Conservation (phyloP, 2,888 invertebrate genomes). For the Brachynemurus nebulosus region DNA sequence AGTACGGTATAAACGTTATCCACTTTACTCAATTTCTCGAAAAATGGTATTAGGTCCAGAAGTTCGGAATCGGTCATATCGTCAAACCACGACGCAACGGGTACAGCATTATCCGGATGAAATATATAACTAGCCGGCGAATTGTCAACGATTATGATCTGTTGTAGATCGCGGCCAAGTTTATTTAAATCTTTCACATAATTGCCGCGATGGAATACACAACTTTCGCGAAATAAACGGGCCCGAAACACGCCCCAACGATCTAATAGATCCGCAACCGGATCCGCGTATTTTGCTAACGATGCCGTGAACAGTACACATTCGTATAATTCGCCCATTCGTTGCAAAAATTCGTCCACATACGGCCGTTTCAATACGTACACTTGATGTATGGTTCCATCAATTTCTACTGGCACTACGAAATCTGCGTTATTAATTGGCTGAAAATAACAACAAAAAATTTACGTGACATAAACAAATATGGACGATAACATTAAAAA, state of each 20-base stretch:
- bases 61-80: constrained; percentile 96
- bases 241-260: constrained; percentile 92
- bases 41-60: constrained; percentile 92
- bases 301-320: constrained; percentile 99
- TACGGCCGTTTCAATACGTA: constrained; percentile 98
- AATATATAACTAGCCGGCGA: constrained; percentile 99
- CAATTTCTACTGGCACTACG: constrained; percentile 99
- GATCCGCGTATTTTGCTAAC: constrained; percentile 99
- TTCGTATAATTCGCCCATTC: constrained; percentile 97
- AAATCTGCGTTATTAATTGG: constrained; percentile 99
- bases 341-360: constrained; percentile 95
- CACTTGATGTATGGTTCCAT: constrained; percentile 96
- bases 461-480: too few species aligned
- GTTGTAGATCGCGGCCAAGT: constrained; percentile 88
- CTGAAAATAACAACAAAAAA: too few species aligned
- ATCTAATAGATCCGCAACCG: constrained; percentile 96
- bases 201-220: constrained; percentile 99
- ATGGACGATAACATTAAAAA: too few species aligned
- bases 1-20: constrained; percentile 94
- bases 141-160: constrained; percentile 98
- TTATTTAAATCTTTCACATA: constrained; percentile 99
- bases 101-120: constrained; percentile 99
- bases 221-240: constrained; percentile 97
- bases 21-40: constrained; percentile 92
- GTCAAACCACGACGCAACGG: constrained; percentile 99